These are phyloP conservation scores for Neelides folsomi DNA, from an alignment of 2,888 invertebrate genomes.

Conservation along the genomic window DNA sequence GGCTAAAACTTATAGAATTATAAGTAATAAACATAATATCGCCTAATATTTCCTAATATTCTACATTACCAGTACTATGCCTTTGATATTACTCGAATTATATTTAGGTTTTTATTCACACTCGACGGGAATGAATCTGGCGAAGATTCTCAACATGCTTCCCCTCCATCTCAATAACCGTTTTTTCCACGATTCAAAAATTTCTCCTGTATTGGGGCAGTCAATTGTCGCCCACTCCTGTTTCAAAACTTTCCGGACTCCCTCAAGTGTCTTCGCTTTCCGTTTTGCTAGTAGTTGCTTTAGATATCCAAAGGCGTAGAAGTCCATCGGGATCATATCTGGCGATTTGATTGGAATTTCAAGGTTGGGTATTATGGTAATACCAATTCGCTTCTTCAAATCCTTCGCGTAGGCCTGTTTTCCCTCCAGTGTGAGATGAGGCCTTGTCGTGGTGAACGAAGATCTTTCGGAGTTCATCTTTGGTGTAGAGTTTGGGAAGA, in stretches of 20 bases:
- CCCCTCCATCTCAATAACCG: too few species aligned
- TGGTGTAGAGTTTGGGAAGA: conserved; percentile 8
- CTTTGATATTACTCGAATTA: too few species aligned
- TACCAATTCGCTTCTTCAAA: conserved; percentile 1
- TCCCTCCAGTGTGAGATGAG: conserved; percentile 6
- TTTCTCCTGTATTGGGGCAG: too few species aligned
- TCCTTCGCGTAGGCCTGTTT: conserved; percentile 6
- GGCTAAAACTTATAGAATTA: too few species aligned
- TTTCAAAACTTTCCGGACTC: conserved; percentile 7
- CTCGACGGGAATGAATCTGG: too few species aligned
- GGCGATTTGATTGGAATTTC: conserved; percentile 9
- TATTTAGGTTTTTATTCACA: too few species aligned
- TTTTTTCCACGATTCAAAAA: too few species aligned
- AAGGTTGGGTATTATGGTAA: conserved; percentile 4
- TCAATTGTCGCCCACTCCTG: too few species aligned
- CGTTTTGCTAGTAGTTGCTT: conserved; percentile 7
- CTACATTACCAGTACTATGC: too few species aligned
- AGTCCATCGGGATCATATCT: conserved; percentile 9
- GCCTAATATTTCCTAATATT: too few species aligned
- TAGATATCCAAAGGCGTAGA: conserved; percentile 12
- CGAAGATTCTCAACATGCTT: too few species aligned
- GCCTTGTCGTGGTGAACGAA: conserved; percentile 9
- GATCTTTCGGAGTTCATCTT: conserved; percentile 8
- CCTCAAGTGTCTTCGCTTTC: conserved; percentile 4
- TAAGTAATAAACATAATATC: too few species aligned